Base-by-base conservation (phyloP, 2,113 vertebrate species). In the Nyctereutes procyonoides region DNA sequence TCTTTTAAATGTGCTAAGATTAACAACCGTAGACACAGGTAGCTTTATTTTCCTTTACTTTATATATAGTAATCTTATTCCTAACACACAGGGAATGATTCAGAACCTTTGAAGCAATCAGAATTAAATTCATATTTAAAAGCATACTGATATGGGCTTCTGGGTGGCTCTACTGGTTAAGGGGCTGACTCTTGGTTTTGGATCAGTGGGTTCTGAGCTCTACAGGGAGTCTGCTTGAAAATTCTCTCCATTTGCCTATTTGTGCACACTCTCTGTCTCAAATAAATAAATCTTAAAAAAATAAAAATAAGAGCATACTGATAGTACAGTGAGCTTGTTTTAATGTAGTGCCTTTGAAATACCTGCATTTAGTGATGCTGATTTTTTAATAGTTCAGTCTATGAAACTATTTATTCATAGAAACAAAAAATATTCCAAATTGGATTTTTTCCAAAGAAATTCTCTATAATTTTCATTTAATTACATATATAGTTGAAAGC, bases 81-180 rank as follows among this genome's bases (percentile, higher is more conserved):
- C 11, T 55, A 19, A 84, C 12, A 89, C 32, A 26, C 26, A 43
- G 10, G 12, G 53, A n/a, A 38, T 65, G 3, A 82, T 91, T 96
- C 53, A 82, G 35, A 86, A 74, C 15, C 32, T 93, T 38, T 95
- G n/a, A 96, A 84, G 89, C 53, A 79, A 96, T 20, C 28, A 96
- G 84, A 80, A 96, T 82, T 95, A 95, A 94, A 79, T 79, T 95
- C 97, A 95, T 97, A 13, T 48, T 98, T 88, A 96, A 98, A 81
- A 62, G 24, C 73, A 92, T 92, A 17, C 0, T 11, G 96, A 73
- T 51, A 93, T 60, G 60, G 60, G 24, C 1, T 2, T 24, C 62
- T 13, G 62, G 62, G 26, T 63, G 26, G 26, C 26, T 63, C 62
- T 20, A 6, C 2, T 58, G 17, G 56, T 58, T 62, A 62, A 62